Percentiles rank a stretch among this genome's conserved stretches.
These are phyloP conservation scores for Spinus pinus DNA, from an alignment of 2,797 vertebrate species.

Conservation along the genomic window DNA sequence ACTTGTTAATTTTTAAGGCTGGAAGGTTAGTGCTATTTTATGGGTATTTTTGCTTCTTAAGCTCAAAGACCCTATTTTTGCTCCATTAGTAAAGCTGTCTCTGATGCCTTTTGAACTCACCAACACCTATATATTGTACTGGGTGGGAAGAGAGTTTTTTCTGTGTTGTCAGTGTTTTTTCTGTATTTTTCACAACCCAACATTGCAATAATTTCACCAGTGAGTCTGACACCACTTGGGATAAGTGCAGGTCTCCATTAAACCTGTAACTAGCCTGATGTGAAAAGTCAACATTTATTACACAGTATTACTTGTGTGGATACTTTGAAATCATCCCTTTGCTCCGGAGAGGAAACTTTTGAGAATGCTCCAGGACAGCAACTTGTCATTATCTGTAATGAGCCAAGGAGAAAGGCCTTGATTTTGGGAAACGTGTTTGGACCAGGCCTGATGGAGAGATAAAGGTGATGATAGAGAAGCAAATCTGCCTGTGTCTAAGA, in stretches of 20 bases:
- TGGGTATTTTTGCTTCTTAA: not conserved
- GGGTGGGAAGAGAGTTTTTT: not conserved
- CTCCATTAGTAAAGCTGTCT: not conserved
- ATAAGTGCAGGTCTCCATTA: conserved; percentile 46
- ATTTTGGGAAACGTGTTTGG: not conserved
- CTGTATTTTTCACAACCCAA: conserved; percentile 24
- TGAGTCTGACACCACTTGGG: not conserved
- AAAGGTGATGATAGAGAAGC: not conserved
- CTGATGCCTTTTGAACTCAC: not conserved
- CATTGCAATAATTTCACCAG: conserved; percentile 34
- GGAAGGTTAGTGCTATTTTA: not conserved
- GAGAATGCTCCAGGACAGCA: not conserved
- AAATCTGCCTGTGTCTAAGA: not conserved
- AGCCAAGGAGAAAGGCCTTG: not conserved
- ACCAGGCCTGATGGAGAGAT: not conserved
- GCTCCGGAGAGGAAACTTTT: conserved; percentile 5
- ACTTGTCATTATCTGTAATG: conserved; percentile 26
- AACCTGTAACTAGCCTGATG: conserved; percentile 42
- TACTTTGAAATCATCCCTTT: conserved; percentile 14
- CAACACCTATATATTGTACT: not conserved
- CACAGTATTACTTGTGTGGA: not conserved
- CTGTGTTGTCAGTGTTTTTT: conserved; percentile 13
- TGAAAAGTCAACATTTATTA: conserved; percentile 43
- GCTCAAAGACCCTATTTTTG: not conserved
- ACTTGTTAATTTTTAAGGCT: not conserved